phyloP scores from a whole-genome alignment of 53 echinoderm and acorn worm genomes.

The Pentamera pediparva region DNA sequence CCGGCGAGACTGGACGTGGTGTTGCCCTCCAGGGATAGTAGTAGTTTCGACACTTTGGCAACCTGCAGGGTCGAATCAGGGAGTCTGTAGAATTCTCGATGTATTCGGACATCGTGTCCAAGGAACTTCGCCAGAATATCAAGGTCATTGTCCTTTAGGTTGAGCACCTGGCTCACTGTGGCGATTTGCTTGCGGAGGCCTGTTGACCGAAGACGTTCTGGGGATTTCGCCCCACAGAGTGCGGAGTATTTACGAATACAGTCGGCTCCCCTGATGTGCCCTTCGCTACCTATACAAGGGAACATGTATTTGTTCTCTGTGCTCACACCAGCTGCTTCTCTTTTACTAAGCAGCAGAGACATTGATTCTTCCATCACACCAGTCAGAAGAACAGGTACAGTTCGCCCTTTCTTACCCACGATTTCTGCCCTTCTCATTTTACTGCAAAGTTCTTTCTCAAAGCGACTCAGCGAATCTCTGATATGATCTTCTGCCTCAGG shows the following conservation, averaged over 20 bases:
- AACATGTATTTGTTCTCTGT: conserved; percentile 53
- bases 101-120: conserved; percentile 64
- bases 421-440: conserved; percentile 51
- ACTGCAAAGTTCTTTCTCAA: conserved; percentile 53
- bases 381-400: conserved; percentile 51
- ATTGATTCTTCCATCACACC: conserved; percentile 31
- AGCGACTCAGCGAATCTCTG: conserved; percentile 39
- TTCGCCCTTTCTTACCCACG: conserved; percentile 49
- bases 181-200: conserved; percentile 50
- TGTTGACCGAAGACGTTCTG: conserved; percentile 54
- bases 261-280: conserved; percentile 61
- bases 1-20: conserved; percentile 40
- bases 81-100: conserved; percentile 62
- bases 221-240: conserved; percentile 47
- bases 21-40: conserved; percentile 47
- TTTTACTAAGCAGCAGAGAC: conserved; percentile 24
- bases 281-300: conserved; percentile 14
- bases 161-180: conserved; percentile 63
- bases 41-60: conserved; percentile 64
- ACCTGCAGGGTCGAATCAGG: conserved; percentile 61
- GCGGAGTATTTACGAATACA: conserved; percentile 37
- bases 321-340: conserved; percentile 34
- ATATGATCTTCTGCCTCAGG: conserved; percentile 35
- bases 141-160: conserved; percentile 62
- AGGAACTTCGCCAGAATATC: conserved; percentile 63